These are phyloP conservation scores for Spisula solida DNA, from an alignment of 2,888 invertebrate species.

Conservation along the genomic window DNA sequence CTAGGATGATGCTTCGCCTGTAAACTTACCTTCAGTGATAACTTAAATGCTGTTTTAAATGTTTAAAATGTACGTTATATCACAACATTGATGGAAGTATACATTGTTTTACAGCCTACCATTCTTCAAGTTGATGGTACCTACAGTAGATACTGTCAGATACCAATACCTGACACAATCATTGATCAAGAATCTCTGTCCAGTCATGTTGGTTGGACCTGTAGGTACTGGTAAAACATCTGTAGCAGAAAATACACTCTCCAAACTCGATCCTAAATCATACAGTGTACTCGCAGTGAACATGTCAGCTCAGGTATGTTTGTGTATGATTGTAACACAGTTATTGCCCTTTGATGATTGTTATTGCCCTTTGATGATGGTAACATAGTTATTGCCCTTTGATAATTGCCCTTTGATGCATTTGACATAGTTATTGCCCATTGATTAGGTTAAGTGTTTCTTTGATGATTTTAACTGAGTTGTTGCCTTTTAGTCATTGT, in stretches of 20 bases:
- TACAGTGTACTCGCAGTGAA: slow-evolving; percentile 93
- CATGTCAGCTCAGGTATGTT: slow-evolving; percentile 93
- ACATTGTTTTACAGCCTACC: slow-evolving; percentile 89
- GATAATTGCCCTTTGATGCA: too few relatives aligned
- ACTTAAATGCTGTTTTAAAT: too few relatives aligned
- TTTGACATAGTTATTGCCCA: too few relatives aligned
- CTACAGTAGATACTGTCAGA: slow-evolving; percentile 95
- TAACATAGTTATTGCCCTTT: background rate
- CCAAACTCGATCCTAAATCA: slow-evolving; percentile 89
- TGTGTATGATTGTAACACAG: background rate
- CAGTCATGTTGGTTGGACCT: slow-evolving; percentile 93
- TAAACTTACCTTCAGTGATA: too few relatives aligned
- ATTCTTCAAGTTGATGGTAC: slow-evolving; percentile 95
- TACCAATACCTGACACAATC: slow-evolving; percentile 92
- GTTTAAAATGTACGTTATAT: background rate
- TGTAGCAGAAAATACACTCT: slow-evolving; percentile 91
- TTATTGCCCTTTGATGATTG: background rate
- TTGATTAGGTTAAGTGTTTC: too few relatives aligned
- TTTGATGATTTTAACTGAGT: too few relatives aligned
- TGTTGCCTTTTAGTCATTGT: too few relatives aligned
- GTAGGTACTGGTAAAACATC: slow-evolving; percentile 95
- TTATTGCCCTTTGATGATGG: background rate
- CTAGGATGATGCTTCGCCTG: too few relatives aligned
- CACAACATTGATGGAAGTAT: background rate
- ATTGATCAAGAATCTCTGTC: slow-evolving; percentile 91